Percentiles rank a stretch among this genome's conserved stretches.
phyloP scores from a whole-genome alignment of 2,888 invertebrate genomes.

The Cosmia trapezina region DNA sequence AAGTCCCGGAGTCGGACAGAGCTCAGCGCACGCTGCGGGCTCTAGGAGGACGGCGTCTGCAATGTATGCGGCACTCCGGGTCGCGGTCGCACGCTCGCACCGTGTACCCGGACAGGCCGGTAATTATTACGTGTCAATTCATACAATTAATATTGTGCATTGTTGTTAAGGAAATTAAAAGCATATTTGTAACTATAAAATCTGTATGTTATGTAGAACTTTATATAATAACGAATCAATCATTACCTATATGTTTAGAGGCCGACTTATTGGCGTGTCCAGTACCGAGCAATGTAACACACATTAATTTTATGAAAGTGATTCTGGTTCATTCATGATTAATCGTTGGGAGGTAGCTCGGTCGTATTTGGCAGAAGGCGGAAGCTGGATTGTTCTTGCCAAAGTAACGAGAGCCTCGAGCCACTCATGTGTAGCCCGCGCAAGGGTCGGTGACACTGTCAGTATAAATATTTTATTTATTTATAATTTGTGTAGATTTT shows the following conservation, averaged over 20 bases:
- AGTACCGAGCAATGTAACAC: conserved; percentile 64
- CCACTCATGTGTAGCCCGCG: conserved; percentile 55
- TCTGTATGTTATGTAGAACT: conserved; percentile 87
- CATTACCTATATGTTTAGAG: conserved; percentile 76
- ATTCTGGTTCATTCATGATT: conserved; percentile 50
- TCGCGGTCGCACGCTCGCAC: conserved; percentile 33
- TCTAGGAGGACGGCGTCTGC: conserved; percentile 59
- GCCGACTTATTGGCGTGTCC: conserved; percentile 75
- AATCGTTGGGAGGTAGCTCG: conserved; percentile 46
- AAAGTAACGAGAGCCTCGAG: conserved; percentile 42
- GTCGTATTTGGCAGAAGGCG: conserved; percentile 40
- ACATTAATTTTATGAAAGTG: conserved; percentile 60
- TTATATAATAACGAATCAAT: conserved; percentile 81
- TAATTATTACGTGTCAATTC: conserved; percentile 88
- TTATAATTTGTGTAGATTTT: conserved; percentile 79
- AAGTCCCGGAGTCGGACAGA: conserved; percentile 67
- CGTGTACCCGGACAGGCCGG: conserved; percentile 65
- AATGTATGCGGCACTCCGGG: conserved; percentile 51
- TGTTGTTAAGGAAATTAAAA: conserved; percentile 86
- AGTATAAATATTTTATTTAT: conserved; percentile 79
- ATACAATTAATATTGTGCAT: conserved; percentile 88
- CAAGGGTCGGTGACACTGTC: conserved; percentile 73
- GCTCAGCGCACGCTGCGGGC: conserved; percentile 61
- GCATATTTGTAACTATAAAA: conserved; percentile 86
- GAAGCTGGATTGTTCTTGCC: conserved; percentile 59